Base-by-base conservation (phyloP, 2,113 vertebrate species). In the Setophaga kirtlandii region DNA sequence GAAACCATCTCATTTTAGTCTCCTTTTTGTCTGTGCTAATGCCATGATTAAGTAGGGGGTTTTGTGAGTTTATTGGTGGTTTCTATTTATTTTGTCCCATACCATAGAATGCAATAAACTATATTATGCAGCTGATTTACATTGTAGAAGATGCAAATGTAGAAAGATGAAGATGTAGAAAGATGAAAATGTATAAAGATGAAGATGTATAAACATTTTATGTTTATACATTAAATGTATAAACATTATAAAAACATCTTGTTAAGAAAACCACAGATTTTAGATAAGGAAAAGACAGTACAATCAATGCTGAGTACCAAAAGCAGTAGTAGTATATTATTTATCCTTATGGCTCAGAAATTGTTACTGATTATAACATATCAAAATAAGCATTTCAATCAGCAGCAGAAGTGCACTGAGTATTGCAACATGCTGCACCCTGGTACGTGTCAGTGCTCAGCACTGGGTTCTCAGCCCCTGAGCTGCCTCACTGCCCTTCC, bases 391-490 rank as follows among this genome's bases (percentile, higher is more conserved):
- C 17, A 11, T 50, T 68, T n/a, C 15, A 49, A 28, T 42, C 25
- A 49, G 55, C 74, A 71, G 63, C 71, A 47, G 59, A 37, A 33
- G 23, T 16, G 35, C 33, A 2, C 2, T 31, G 64, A 33, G 1
- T 14, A 5, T 62, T 18, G 8, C 55, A 56, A 13, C 50, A 12
- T 0, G 0, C 18, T 5, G 23, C 15, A 12, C 30, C 27, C 22
- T 69, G 0, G 0, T 10, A 18, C 4, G 0, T 24, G 52, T 68
- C 55, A 19, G 28, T 33, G 14, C 67, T 12, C 21, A 31, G 52
- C 3, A 2, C 52, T 9, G 53, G 18, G 46, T 55, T 35, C 81
- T 49, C 76, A 9, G 50, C 18, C 35, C 22, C 47, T 7, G 31
- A 9, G 25, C 88, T 22, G 33, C 42, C 65, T 71, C 39, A 1